Conservation (phyloP, 2,888 invertebrate species). For the Syrista parreyssii region DNA sequence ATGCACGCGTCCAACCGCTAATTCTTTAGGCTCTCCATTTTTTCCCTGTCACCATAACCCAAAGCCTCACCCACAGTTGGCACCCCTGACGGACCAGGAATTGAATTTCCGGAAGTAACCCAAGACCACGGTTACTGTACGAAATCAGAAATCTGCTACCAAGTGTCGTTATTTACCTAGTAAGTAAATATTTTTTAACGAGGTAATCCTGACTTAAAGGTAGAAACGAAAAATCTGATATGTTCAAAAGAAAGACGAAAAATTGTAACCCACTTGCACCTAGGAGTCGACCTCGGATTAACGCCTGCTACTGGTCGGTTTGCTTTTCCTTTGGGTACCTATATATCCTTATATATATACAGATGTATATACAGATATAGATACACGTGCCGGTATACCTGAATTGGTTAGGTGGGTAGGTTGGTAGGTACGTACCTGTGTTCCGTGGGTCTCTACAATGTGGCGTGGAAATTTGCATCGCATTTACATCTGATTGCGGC, state of each 20-base stretch:
- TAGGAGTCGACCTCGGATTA: background rate
- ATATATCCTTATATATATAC: background rate
- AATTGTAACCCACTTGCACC: background rate
- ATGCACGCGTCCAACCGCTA: slow-evolving; percentile 62
- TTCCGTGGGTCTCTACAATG: background rate
- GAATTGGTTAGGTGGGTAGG: background rate
- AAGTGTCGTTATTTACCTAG: background rate
- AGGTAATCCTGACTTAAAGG: background rate
- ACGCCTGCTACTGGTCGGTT: background rate
- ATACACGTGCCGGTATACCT: background rate
- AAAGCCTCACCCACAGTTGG: slow-evolving; percentile 23
- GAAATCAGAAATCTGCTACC: background rate
- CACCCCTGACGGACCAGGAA: slow-evolving; percentile 31
- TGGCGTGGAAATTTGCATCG: slow-evolving; percentile 51
- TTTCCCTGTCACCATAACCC: slow-evolving; percentile 34
- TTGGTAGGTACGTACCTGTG: slow-evolving; percentile 3
- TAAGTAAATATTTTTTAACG: background rate
- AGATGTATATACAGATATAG: background rate
- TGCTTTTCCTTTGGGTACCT: background rate
- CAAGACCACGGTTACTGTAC: background rate
- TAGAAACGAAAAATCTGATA: background rate
- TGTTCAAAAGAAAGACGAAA: background rate
- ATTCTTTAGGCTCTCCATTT: slow-evolving; percentile 47
- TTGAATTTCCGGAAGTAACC: slow-evolving; percentile 51
- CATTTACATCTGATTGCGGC: slow-evolving; percentile 58